Evolutionary conservation across 2,113 vertebrate species (phyloP).

Genomic region (Isurus oxyrinchus): DNA sequence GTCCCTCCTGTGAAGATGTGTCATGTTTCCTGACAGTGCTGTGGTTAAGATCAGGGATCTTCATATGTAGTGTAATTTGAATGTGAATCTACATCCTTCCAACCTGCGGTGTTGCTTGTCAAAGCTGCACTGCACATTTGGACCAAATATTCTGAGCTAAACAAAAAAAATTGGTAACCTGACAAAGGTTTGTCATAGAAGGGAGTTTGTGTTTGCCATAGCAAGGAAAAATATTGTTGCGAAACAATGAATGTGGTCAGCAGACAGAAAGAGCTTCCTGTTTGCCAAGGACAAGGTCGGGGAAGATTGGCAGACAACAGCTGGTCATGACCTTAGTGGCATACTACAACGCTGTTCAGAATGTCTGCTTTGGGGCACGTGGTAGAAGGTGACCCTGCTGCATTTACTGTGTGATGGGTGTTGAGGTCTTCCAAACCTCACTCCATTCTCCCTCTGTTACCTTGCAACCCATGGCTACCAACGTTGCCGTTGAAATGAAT

Average conservation of each 20-base stretch:
- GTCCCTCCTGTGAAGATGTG: no score
- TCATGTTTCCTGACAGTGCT: not conserved
- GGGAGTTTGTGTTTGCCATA: not conserved
- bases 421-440: not conserved
- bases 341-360: not conserved
- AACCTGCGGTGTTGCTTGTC: not conserved
- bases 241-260: not conserved
- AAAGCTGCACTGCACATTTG: not conserved
- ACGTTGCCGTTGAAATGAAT: not conserved
- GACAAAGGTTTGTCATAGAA: not conserved
- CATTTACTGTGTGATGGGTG: not conserved
- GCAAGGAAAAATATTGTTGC: not conserved
- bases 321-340: not conserved
- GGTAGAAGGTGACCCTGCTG: not conserved
- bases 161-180: not conserved
- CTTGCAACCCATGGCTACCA: not conserved
- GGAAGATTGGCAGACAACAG: not conserved
- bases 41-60: not conserved
- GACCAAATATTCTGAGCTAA: not conserved
- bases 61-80: not conserved
- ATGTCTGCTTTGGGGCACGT: not conserved
- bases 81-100: not conserved
- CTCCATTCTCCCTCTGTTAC: not conserved
- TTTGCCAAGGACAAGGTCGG: not conserved
- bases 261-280: not conserved